Conservation (phyloP, 2,888 invertebrate species). For the Glaucopsyche alexis region DNA sequence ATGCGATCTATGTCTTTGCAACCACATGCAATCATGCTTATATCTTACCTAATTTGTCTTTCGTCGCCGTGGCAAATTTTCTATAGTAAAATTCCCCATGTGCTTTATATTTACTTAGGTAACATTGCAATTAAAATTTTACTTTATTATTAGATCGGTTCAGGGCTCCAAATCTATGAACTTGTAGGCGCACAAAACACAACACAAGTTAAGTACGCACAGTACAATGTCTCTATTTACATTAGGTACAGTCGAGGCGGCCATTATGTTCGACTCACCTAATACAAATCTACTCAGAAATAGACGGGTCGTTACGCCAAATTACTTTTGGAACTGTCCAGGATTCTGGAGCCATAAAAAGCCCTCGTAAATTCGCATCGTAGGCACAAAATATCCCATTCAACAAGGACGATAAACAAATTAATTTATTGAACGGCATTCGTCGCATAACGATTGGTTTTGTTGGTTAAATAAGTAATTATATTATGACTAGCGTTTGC, state of each 20-base stretch:
- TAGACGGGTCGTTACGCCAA: conserved; percentile 40
- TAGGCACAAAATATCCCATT: conserved; percentile 35
- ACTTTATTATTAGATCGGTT: too few relatives aligned
- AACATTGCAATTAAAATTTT: too few relatives aligned
- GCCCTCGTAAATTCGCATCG: conserved; percentile 41
- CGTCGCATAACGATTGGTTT: conserved; percentile 13
- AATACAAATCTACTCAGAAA: conserved; percentile 31
- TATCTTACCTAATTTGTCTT: too few relatives aligned
- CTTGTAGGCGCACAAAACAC: not conserved
- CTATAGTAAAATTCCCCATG: too few relatives aligned
- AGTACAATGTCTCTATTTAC: conserved; percentile 16
- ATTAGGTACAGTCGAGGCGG: not conserved
- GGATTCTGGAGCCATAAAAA: conserved; percentile 40
- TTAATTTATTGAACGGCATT: conserved; percentile 31
- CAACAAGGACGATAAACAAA: conserved; percentile 36
- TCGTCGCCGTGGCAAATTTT: too few relatives aligned
- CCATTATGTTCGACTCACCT: conserved; percentile 8
- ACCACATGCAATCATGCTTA: too few relatives aligned
- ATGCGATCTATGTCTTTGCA: too few relatives aligned
- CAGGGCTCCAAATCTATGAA: not conserved
- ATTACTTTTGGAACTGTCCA: conserved; percentile 40
- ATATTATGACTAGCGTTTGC: not conserved
- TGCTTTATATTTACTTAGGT: too few relatives aligned
- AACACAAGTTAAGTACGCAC: not conserved
- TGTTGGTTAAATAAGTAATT: conserved; percentile 3